These are phyloP conservation scores for Rotaria socialis DNA, from an alignment of 2,888 invertebrate species.

Conservation along the genomic window DNA sequence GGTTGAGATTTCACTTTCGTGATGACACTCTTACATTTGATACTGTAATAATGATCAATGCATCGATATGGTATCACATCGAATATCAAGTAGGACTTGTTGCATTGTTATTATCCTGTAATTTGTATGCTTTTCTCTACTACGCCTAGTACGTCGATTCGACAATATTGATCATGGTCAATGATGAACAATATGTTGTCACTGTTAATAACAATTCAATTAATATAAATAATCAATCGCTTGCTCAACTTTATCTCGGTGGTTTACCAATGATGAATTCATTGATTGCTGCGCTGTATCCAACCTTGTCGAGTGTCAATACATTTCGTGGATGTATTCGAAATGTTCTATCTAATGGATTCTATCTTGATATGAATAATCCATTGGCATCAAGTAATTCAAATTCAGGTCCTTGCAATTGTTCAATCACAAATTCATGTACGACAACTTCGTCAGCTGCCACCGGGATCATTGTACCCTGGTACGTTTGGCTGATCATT, in stretches of 20 bases:
- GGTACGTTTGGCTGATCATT: slow-evolving; percentile 27
- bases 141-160: background rate
- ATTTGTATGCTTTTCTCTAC: no score
- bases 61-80: background rate
- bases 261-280: background rate
- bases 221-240: background rate
- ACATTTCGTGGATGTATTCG: background rate
- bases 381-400: background rate
- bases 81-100: background rate
- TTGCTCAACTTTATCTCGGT: background rate
- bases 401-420: background rate
- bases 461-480: background rate
- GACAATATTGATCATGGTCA: background rate
- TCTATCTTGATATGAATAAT: background rate
- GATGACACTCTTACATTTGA: background rate
- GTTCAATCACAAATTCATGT: background rate
- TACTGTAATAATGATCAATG: background rate
- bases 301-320: background rate
- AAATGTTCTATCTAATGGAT: background rate
- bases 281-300: background rate
- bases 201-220: background rate
- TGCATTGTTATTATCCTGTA: no score
- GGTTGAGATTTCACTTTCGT: background rate
- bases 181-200: background rate
- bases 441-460: background rate